Evolutionary conservation across 1,140 invertebrate genomes (phyloP).

Genomic region (Brachionus rubens): DNA sequence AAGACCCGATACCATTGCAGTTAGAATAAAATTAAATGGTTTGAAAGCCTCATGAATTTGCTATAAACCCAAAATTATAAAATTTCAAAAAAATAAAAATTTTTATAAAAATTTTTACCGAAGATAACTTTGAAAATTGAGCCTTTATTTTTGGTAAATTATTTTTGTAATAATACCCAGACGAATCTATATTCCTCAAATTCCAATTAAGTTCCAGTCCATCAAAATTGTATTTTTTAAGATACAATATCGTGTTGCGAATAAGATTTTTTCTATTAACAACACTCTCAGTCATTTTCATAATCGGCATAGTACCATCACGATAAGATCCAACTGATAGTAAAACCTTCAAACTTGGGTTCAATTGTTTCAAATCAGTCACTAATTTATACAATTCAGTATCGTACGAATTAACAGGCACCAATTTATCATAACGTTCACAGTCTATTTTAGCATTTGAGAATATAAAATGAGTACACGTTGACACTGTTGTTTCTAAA

Average conservation of each 20-base stretch:
- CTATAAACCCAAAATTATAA: not conserved
- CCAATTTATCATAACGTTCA: not conserved
- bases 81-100: not conserved
- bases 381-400: not conserved
- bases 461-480: constrained; percentile 27
- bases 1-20: not conserved
- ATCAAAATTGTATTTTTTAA: constrained; percentile 21
- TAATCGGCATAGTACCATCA: constrained; percentile 2
- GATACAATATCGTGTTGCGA: not conserved
- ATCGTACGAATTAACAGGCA: not conserved
- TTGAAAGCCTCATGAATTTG: not conserved
- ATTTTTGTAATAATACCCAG: not conserved
- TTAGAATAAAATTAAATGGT: not conserved
- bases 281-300: constrained; percentile 7
- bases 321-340: not conserved
- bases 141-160: not conserved
- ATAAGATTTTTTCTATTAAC: constrained; percentile 24
- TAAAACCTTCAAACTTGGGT: not conserved
- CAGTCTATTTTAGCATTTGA: constrained; percentile 18
- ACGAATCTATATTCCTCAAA: constrained; percentile 30
- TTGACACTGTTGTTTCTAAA: not conserved
- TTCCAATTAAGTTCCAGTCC: constrained; percentile 22
- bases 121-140: constrained; percentile 4
- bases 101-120: not conserved
- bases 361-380: not conserved